Evolutionary conservation across 2,797 vertebrate genomes (phyloP), one percentile per base, ranked within the genome.

Genomic region (Lagodon rhomboides): DNA sequence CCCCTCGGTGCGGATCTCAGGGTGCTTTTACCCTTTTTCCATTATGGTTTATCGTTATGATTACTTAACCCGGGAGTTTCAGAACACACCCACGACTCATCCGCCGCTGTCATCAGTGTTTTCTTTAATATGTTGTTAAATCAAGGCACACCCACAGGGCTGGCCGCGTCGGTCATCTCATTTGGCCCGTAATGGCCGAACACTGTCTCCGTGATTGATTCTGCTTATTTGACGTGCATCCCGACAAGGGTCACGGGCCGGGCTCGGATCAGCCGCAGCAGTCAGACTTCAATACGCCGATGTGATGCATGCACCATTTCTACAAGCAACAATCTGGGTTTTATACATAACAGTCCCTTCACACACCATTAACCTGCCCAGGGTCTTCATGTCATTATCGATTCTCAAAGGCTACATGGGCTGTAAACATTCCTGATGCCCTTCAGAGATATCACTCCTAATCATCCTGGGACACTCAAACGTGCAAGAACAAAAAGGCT

Each of bases 281-380:
- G 85, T 87, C 90, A 91, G 79, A 90, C 87, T 84, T 84, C 90
- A 87, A 72, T 72, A 83, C 82, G 72, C 84, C 44, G 69, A 77
- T 65, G 74, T 89, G 90, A 92, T 83, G 74, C 83, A 88, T 77
- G 72, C 75, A 43, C 83, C 85, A 86, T 91, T 92, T 91, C 73
- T 77, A 83, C 83, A 85, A 88, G 89, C 85, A 91, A 89, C 90
- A 89, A 90, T 87, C 80, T 77, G 77, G 77, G 80, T 92, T 93
- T 92, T 87, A 84, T 87, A 89, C 86, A 85, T 90, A 88, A 85
- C 82, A 77, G 79, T 89, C 79, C 73, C 82, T 91, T 93, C 93
- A 92, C 91, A 90, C 78, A 8, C 85, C 92, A 93, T 95, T 93
- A 93, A 92, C 90, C 91, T 78, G 87, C 88, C 79, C 79, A 41